Conservation (phyloP, 1,140 invertebrate genomes). For the Sycophila sp. region DNA sequence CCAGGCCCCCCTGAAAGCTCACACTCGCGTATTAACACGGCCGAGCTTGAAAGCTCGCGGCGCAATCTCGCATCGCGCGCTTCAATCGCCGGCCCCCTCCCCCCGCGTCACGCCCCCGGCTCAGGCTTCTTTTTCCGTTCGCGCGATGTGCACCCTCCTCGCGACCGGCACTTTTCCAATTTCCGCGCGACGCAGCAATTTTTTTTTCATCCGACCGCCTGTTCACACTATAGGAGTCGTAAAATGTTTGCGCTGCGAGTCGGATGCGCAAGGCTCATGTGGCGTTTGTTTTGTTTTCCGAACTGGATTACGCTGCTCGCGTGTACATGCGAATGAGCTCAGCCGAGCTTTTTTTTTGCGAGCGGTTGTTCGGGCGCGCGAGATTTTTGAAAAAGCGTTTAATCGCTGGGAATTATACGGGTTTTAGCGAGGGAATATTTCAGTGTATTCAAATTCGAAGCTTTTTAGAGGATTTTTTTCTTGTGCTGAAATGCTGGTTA, state of each 20-base stretch:
- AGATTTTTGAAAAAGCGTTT: no score
- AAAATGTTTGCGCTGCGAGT: not conserved
- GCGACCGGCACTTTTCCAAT: conserved; percentile 15
- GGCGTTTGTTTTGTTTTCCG: not conserved
- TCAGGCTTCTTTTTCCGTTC: not conserved
- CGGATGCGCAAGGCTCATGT: not conserved
- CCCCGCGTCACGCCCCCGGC: no score
- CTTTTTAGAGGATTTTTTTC: no score
- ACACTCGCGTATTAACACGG: not conserved
- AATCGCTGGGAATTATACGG: no score
- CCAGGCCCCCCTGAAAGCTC: not conserved
- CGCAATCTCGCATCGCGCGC: not conserved
- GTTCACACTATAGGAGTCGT: not conserved
- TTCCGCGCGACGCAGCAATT: conserved; percentile 1
- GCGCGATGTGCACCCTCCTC: not conserved
- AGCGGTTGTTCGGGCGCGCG: no score
- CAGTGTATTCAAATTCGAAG: no score
- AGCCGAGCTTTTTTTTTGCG: no score
- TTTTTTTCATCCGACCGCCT: not conserved
- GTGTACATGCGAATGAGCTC: not conserved
- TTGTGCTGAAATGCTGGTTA: no score
- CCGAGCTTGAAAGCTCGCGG: conserved; percentile 6
- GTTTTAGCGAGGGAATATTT: no score
- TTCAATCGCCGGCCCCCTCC: not conserved
- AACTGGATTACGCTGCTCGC: not conserved